Conservation (phyloP, 2,113 vertebrate genomes). For the Buteo buteo region DNA sequence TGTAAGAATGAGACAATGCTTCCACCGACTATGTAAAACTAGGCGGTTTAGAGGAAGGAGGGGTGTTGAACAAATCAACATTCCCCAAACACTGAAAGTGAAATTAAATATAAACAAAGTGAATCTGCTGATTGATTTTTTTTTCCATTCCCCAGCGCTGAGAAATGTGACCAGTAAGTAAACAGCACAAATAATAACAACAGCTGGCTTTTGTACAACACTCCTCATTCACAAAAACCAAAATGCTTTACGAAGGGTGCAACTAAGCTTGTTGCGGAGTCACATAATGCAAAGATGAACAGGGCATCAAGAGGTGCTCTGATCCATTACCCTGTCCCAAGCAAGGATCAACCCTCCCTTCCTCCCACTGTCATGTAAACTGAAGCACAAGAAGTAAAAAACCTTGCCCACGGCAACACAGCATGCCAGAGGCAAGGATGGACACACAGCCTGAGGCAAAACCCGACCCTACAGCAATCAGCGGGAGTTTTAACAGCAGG, state of each 20-base stretch:
- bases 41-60: not conserved
- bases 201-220: conserved; percentile 23
- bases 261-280: not conserved
- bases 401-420: not conserved
- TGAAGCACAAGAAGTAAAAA: not conserved
- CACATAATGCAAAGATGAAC: not conserved
- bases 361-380: not conserved
- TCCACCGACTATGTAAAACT: not conserved
- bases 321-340: not conserved
- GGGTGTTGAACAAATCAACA: not conserved
- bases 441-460: not conserved
- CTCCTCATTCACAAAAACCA: not conserved
- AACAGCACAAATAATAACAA: conserved; percentile 12
- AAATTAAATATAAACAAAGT: conserved; percentile 9
- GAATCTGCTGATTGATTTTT: not conserved
- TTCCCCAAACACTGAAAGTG: not conserved
- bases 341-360: not conserved
- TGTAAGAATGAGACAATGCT: not conserved
- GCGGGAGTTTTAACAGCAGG: not conserved
- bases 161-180: conserved; percentile 29
- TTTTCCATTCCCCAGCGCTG: not conserved
- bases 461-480: not conserved
- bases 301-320: not conserved
- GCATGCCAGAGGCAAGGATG: not conserved
- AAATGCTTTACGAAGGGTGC: not conserved